Base-by-base conservation (phyloP, 2,113 vertebrate species). In the Rhea americana region DNA sequence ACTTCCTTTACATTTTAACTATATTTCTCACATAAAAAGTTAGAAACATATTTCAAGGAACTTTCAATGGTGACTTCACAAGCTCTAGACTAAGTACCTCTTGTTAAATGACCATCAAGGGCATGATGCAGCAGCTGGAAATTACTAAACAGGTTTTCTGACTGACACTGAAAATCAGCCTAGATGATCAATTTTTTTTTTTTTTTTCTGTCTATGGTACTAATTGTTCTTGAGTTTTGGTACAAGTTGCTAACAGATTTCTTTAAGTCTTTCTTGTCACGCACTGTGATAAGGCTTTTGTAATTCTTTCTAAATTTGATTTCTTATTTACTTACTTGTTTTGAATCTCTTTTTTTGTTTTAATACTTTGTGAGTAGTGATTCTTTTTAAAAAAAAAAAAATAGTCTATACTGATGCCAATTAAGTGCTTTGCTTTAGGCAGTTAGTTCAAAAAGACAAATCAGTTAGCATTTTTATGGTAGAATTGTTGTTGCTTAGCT, bases 41-140 rank as follows among this genome's bases (percentile, higher is more conserved):
- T 28, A 25, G 19, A 9, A 41, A 6, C 56, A 63, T 19, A 15
- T 17, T 35, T 12, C 9, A 21, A 70, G 63, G 76, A 76, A 43
- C 14, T 62, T 53, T 1, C 12, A 53, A 25, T 45, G 35, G 2
- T 66, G 16, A 15, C 7, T 3, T 58, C 1, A 1, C 9, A 48
- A 21, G 6, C 9, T 55, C 20, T 39, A 55, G 32, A 13, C 24
- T 55, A n/a, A 73, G 30, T 6, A n/a, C 26, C 2, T 41, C 22
- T 55, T 55, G 47, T 45, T 88, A 19, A 67, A 61, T 68, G 59
- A 43, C 51, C 58, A n/a, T 26, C 20, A 73, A 55, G 24, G 5
- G 24, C 20, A 3, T 53, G 39, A 48, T 53, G 18, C 11, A 73
- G 75, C 20, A 2, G 8, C 9, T 35, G 28, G 47, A 55, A 12